These are phyloP conservation scores for Erynnis tages DNA, from an alignment of 2,888 invertebrate species.

Conservation along the genomic window DNA sequence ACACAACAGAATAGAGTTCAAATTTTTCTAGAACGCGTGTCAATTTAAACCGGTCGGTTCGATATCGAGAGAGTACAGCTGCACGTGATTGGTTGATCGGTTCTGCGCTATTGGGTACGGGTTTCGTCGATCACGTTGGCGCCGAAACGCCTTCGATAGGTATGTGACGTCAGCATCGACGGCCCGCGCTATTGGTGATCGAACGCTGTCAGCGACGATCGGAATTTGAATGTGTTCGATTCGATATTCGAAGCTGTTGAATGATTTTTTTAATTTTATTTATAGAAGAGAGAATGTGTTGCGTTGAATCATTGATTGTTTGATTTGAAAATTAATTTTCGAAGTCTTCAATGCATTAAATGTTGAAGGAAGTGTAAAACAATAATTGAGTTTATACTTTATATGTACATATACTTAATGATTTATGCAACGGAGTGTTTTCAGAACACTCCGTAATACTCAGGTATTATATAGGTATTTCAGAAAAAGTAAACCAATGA, in stretches of 20 bases:
- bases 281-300: no score
- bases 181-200: conserved; percentile 37
- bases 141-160: conserved; percentile 74
- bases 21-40: conserved; percentile 34
- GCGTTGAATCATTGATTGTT: no score
- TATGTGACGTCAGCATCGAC: conserved; percentile 54
- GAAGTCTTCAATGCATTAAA: no score
- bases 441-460: no score
- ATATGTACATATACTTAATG: no score
- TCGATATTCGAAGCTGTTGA: neutral
- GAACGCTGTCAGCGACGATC: neutral
- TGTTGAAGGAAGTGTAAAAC: no score
- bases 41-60: conserved; percentile 41
- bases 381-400: no score
- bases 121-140: conserved; percentile 71
- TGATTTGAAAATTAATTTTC: no score
- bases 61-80: conserved; percentile 63
- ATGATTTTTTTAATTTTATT: neutral
- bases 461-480: no score
- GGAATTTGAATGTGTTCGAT: neutral
- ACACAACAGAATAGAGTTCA: conserved; percentile 32
- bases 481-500: no score
- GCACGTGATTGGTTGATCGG: conserved; percentile 80
- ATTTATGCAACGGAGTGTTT: no score
- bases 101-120: conserved; percentile 81